Evolutionary conservation across 2,888 invertebrate genomes (phyloP), one percentile per base, ranked within the genome.

Genomic region (Strigamia transsilvanica): DNA sequence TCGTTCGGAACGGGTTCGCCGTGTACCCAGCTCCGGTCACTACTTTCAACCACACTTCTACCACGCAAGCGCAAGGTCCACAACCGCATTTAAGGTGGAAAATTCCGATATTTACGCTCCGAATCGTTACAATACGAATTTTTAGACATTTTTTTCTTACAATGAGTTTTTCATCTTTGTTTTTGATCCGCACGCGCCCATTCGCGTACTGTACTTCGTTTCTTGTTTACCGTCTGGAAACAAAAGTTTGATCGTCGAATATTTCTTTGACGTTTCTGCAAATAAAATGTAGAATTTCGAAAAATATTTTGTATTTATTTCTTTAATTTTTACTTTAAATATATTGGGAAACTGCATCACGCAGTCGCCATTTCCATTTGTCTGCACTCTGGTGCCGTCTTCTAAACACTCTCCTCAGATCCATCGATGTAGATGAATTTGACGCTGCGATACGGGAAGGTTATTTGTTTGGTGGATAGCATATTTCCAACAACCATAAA

Each of bases 161-260:
- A n/a, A n/a, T n/a, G n/a, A n/a, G n/a, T n/a, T n/a, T n/a, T n/a
- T n/a, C n/a, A n/a, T 93, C 92, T 86, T 92, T 92, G 88, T 97
- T 95, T 88, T 95, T 97, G 82, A 96, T 91, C 81, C 97, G 90
- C 27, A 96, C 91, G 82, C 97, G 90, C 0, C 98, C 98, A 85
- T 93, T 94, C 0, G 94, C 91, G 87, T 97, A 98, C n/a, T n/a
- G 94, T n/a, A n/a, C n/a, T n/a, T 91, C 0, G 97, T 97, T 89
- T 97, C 97, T 84, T 94, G 93, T 0, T 93, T 92, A 10, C 97
- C 98, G 88, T 97, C 95, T 0, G 92, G 92, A 89, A 95, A 96
- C 0, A 97, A 91, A 77, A 95, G 91, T 88, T 97, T 97, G 0
- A 95, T 92, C 0, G 97, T 97, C 2, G 89, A 94, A 98, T 87